These are phyloP conservation scores for Pediacus dermestoides DNA, from an alignment of 2,888 invertebrate genomes.

Conservation along the genomic window DNA sequence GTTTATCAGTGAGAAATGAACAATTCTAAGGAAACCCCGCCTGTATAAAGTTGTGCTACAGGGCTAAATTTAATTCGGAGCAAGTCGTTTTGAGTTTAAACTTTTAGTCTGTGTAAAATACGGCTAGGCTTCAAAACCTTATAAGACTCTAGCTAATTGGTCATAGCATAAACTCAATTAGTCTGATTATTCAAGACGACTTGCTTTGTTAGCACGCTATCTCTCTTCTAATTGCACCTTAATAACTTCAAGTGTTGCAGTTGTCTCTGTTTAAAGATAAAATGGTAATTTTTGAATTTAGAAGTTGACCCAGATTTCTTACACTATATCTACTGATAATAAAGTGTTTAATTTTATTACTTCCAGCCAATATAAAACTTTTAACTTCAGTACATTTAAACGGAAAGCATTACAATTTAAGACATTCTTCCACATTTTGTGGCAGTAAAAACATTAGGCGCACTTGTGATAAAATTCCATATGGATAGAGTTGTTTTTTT, in stretches of 20 bases:
- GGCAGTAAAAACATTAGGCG: no score
- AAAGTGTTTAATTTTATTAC: no score
- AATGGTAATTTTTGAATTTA: conserved; percentile 10
- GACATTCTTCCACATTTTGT: no score
- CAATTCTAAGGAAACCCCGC: conserved; percentile 3
- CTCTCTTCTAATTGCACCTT: conserved; percentile 11
- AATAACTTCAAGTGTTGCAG: conserved; percentile 8
- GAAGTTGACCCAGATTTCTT: no score
- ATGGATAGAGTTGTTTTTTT: no score
- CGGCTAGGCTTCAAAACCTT: conserved; percentile 34
- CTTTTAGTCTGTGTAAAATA: conserved; percentile 37
- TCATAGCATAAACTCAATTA: conserved; percentile 40
- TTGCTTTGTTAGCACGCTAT: conserved; percentile 17
- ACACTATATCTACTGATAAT: no score
- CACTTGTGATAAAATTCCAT: no score
- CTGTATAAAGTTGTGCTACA: conserved; percentile 6
- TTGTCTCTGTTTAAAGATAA: conserved; percentile 10
- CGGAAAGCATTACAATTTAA: no score
- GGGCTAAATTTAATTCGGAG: conserved; percentile 34
- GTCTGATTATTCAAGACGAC: conserved; percentile 32
- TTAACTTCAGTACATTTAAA: no score
- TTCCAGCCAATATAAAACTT: no score
- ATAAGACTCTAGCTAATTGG: conserved; percentile 39
- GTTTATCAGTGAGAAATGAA: conserved; percentile 12
- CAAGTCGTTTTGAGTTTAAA: conserved; percentile 37